Percentiles rank a stretch among this genome's conserved stretches.
Conservation (phyloP, 64 coral and sea anemone species). For the Platygyra sinensis region DNA sequence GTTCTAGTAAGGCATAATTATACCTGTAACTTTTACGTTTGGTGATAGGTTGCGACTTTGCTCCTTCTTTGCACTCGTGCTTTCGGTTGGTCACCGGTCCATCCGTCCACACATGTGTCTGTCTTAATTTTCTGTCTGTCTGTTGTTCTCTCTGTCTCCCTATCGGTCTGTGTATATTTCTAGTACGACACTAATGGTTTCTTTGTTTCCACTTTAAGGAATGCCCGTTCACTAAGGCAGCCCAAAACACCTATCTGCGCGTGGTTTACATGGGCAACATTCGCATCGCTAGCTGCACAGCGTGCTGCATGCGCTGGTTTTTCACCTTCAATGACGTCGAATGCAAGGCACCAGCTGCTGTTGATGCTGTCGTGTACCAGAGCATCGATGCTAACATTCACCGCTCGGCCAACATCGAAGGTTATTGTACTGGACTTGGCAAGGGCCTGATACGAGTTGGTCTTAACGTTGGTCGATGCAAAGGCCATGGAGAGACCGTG, state of each 20-base stretch:
- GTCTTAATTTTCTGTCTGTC: too few relatives aligned
- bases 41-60: not conserved
- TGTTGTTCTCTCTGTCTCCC: too few relatives aligned
- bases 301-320: conserved; percentile 56
- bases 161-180: not conserved
- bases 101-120: too few relatives aligned
- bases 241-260: conserved; percentile 35
- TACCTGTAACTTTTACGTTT: not conserved
- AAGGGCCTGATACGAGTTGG: conserved; percentile 27
- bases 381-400: conserved; percentile 25
- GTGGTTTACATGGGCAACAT: conserved; percentile 51
- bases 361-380: conserved; percentile 56
- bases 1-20: conserved; percentile 31
- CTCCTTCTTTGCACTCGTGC: too few relatives aligned
- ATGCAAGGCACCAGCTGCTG: conserved; percentile 34
- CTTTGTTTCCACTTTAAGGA: not conserved
- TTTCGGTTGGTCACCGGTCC: too few relatives aligned
- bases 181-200: not conserved
- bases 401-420: conserved; percentile 50
- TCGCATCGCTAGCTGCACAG: not conserved
- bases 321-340: conserved; percentile 62
- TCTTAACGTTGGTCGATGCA: conserved; percentile 32
- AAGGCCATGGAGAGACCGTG: not conserved
- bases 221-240: conserved; percentile 49
- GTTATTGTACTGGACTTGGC: conserved; percentile 38